phyloP scores from a whole-genome alignment of 2,113 vertebrate genomes.

The Nyctibius bracteatus region DNA sequence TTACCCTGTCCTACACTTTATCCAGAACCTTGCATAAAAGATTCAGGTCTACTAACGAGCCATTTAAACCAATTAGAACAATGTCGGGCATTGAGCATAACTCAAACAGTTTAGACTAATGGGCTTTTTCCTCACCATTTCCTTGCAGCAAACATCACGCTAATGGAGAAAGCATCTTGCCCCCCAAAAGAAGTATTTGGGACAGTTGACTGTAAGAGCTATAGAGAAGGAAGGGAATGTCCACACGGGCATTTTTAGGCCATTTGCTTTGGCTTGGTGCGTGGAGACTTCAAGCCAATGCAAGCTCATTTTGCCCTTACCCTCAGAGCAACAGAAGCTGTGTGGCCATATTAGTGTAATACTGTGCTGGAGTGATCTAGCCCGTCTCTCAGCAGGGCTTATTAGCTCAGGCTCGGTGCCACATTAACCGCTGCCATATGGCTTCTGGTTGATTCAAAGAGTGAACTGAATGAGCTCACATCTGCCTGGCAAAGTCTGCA shows the following conservation, averaged over 20 bases:
- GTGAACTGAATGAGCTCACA: not conserved
- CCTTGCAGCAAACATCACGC: not conserved
- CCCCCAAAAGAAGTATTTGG: not conserved
- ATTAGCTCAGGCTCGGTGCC: constrained; percentile 26
- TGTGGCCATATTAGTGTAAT: not conserved
- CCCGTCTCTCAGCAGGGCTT: constrained; percentile 21
- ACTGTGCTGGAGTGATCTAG: not conserved
- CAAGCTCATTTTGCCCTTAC: not conserved
- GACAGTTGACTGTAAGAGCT: not conserved
- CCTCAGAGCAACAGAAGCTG: not conserved
- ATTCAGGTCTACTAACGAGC: not conserved
- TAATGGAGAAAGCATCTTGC: not conserved
- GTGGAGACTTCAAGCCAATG: not conserved
- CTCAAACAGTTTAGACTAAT: not conserved
- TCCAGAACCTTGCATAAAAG: not conserved
- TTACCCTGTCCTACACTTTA: not conserved
- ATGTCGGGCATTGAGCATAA: rapidly evolving
- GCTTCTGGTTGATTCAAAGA: not conserved
- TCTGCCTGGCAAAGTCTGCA: not conserved
- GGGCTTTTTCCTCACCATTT: not conserved
- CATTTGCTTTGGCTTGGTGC: not conserved
- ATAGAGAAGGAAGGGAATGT: not conserved
- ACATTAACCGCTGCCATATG: constrained; percentile 26
- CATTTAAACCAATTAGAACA: not conserved
- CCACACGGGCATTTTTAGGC: not conserved